A percentile compares a stretch with the other conserved stretches of the same genome.
These are phyloP conservation scores for Myopa tessellatipennis DNA, from an alignment of 2,888 invertebrate genomes.

Conservation along the genomic window DNA sequence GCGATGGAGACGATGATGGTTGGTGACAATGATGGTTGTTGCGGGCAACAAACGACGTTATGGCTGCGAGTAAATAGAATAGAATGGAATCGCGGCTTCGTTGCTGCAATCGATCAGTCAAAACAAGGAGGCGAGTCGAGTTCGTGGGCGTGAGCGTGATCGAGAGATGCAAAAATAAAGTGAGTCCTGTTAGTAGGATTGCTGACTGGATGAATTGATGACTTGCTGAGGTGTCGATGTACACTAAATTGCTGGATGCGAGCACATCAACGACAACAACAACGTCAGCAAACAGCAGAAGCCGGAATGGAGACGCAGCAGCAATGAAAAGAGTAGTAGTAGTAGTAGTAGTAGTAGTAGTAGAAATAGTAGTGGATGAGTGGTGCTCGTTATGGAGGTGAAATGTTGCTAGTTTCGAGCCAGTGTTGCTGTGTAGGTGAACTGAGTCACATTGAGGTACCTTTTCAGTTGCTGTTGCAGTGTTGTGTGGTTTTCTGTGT, in stretches of 20 bases:
- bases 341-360: slow-evolving; percentile 11
- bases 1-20: neutral
- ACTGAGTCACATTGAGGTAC: neutral
- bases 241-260: neutral
- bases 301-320: slow-evolving; percentile 41
- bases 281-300: slow-evolving; percentile 42
- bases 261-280: neutral
- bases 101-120: neutral
- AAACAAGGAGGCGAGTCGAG: neutral
- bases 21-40: slow-evolving; percentile 2
- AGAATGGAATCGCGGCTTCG: neutral
- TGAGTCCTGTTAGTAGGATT: slow-evolving; percentile 17
- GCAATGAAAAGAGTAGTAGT: neutral
- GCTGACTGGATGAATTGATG: neutral
- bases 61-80: neutral
- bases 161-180: neutral
- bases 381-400: slow-evolving; percentile 28
- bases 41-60: neutral
- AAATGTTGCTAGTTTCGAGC: slow-evolving; percentile 24
- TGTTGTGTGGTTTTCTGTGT: neutral
- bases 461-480: neutral
- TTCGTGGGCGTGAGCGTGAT: neutral
- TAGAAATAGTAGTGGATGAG: slow-evolving; percentile 31
- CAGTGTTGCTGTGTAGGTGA: neutral
- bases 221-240: slow-evolving; percentile 4